Percentiles rank a stretch among this genome's conserved stretches.
Evolutionary conservation across 2,888 invertebrate genomes (phyloP).

Genomic region (Chymomyza amoena): DNA sequence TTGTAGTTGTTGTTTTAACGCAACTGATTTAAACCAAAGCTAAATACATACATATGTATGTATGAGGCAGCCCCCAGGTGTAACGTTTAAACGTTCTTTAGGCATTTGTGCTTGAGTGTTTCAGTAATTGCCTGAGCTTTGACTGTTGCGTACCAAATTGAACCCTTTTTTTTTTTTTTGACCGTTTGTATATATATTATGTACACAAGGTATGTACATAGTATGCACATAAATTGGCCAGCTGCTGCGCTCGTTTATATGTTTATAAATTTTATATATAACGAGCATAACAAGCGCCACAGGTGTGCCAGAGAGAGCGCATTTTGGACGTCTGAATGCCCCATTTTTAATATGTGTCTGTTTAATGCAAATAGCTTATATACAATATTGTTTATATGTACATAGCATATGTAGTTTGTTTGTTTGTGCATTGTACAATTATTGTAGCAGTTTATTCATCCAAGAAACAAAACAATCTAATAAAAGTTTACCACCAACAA

Average conservation of each 20-base stretch:
- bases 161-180: not conserved
- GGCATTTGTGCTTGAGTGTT: no score
- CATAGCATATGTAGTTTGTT: slow-evolving; percentile 15
- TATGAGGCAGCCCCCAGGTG: slow-evolving; percentile 35
- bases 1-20: slow-evolving; percentile 7
- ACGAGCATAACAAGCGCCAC: slow-evolving; percentile 63
- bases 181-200: no score
- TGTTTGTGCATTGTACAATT: slow-evolving; percentile 43
- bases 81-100: slow-evolving; percentile 33
- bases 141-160: no score
- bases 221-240: slow-evolving; percentile 25
- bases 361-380: not conserved
- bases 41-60: not conserved
- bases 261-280: slow-evolving; percentile 69
- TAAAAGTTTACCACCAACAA: not conserved
- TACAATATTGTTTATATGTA: not conserved
- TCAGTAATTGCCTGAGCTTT: no score
- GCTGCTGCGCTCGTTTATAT: slow-evolving; percentile 28
- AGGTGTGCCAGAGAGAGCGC: slow-evolving; percentile 46
- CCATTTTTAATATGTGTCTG: not conserved
- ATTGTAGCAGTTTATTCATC: slow-evolving; percentile 58
- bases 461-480: slow-evolving; percentile 21
- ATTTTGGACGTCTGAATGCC: not conserved
- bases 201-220: not conserved
- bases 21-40: slow-evolving; percentile 37